Base-by-base conservation (phyloP, 2,113 vertebrate species). In the Phaethornis superciliosus region DNA sequence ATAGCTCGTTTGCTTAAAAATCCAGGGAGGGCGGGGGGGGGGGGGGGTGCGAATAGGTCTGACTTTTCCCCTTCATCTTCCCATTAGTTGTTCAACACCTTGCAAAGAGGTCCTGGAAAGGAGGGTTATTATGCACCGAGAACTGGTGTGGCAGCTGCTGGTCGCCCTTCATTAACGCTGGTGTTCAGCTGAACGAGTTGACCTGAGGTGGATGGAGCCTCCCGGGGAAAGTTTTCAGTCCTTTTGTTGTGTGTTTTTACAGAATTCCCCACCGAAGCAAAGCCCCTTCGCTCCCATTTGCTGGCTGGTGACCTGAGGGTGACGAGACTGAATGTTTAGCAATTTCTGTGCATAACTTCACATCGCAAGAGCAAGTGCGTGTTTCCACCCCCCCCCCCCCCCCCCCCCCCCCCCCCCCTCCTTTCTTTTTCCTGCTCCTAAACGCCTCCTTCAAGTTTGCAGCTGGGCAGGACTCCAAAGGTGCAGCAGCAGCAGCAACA, bases 391-490 rank as follows among this genome's bases (percentile, higher is more conserved):
- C n/a, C n/a, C n/a, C n/a, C 17, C n/a, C 42, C 30, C 70, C 19
- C 55, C 5, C 18, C n/a, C n/a, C n/a, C n/a, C n/a, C n/a, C 16
- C 23, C 40, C 17, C n/a, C 42, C 30, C 70, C 19, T 59, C 5
- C 18, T 40, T 63, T 63, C 75, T 62, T 86, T 96, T 97, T 95
- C 95, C 94, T 96, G 93, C 94, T 97, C 91, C 92, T 90, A 95
- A 97, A 97, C 72, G 96, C 97, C 96, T 97, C 97, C 97, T 97
- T 87, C 54, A 82, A 95, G 96, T 91, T 93, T 91, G 94, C 84
- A 96, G 94, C 80, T 97, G 98, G 98, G 98, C 98, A 97, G 96
- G 94, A 94, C 96, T 98, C 98, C 98, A 98, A 97, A 98, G 97
- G 97, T 95, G 96, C 96, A 96, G 96, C 96, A 97, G 91, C 92